A percentile compares a stretch with the other conserved stretches of the same genome.
These are phyloP conservation scores for Pogonognathellus flavescens DNA, from an alignment of 1,140 invertebrate species.

Conservation along the genomic window DNA sequence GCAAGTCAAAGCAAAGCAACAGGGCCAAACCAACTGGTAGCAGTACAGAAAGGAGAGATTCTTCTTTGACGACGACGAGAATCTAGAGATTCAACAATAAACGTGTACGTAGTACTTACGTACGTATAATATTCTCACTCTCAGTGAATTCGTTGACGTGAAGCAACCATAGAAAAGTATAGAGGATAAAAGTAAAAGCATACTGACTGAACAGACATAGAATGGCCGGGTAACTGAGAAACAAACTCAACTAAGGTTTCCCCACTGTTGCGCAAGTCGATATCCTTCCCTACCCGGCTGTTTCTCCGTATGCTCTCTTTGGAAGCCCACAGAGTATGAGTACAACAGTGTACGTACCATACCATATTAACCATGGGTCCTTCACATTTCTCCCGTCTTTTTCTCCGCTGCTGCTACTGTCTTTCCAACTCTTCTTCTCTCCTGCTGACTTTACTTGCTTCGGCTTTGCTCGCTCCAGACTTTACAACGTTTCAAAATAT, in stretches of 20 bases:
- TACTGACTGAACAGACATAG: conserved; percentile 18
- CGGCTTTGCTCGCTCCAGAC: too few species aligned
- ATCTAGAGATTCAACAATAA: conserved; percentile 44
- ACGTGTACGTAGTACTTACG: neutral
- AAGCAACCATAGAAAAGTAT: conserved; percentile 9
- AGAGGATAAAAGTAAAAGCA: neutral
- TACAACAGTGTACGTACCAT: neutral
- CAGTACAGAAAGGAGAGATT: conserved; percentile 10
- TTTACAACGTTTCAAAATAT: too few species aligned
- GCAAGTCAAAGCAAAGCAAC: conserved; percentile 34
- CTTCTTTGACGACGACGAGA: conserved; percentile 33
- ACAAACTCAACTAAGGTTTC: conserved; percentile 44
- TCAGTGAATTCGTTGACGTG: conserved; percentile 7
- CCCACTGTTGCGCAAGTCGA: conserved; percentile 21
- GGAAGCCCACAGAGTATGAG: conserved; percentile 10
- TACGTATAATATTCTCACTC: conserved; percentile 19
- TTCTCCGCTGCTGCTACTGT: neutral
- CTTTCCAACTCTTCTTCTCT: neutral
- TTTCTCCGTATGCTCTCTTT: conserved; percentile 26
- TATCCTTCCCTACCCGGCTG: conserved; percentile 36
- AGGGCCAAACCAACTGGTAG: conserved; percentile 2
- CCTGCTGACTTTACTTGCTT: neutral
- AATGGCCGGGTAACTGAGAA: conserved; percentile 47
- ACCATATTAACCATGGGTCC: neutral
- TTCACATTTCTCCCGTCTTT: neutral